Conservation (phyloP, 2,797 vertebrate species). For the Artibeus lituratus region DNA sequence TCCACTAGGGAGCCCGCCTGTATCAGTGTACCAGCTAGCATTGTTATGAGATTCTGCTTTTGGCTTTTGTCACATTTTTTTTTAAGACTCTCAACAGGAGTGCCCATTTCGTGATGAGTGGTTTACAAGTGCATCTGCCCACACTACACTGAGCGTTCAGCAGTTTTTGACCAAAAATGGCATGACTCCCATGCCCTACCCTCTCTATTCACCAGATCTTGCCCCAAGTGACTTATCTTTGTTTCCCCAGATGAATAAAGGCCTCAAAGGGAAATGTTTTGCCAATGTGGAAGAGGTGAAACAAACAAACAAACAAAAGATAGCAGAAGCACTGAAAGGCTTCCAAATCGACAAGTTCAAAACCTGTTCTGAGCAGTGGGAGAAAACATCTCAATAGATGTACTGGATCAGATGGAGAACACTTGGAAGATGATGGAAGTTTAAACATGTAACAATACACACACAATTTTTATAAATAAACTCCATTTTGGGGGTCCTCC, state of each 20-base stretch:
- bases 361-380: not conserved
- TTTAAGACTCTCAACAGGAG: not conserved
- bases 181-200: not conserved
- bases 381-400: not conserved
- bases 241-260: not conserved
- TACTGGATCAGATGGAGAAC: not conserved
- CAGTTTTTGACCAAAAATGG: not conserved
- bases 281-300: not conserved
- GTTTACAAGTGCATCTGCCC: not conserved
- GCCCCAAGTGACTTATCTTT: not conserved
- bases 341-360: not conserved
- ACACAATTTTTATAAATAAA: not conserved
- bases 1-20: not conserved
- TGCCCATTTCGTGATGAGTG: not conserved
- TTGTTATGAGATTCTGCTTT: not conserved
- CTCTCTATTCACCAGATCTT: not conserved
- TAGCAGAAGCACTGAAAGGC: not conserved
- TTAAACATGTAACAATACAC: not conserved
- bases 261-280: not conserved
- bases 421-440: not conserved
- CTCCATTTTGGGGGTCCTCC: not conserved
- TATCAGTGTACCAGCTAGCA: not conserved
- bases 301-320: not conserved
- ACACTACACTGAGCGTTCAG: not conserved
- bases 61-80: not conserved